Evolutionary conservation across 2,113 vertebrate genomes (phyloP).

Genomic region (Gymnogyps californianus): DNA sequence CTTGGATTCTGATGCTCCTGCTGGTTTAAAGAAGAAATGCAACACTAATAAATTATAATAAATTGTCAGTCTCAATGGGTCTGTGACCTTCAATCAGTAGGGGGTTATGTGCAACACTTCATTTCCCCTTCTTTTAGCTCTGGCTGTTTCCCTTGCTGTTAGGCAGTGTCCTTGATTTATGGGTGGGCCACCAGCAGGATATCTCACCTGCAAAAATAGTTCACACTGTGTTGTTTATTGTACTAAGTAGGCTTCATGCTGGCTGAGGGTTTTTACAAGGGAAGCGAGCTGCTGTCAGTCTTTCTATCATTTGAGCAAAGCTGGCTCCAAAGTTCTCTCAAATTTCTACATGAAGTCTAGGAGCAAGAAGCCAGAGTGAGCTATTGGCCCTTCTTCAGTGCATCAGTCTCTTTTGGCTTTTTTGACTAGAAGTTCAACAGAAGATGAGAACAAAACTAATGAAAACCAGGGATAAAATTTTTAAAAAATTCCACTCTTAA

Average conservation of each 20-base stretch:
- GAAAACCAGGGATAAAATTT: neutral
- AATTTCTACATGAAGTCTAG: conserved; percentile 58
- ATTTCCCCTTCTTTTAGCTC: conserved; percentile 64
- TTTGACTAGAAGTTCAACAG: neutral
- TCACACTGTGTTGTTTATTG: conserved; percentile 82
- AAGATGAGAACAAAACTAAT: conserved; percentile 23
- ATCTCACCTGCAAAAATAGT: conserved; percentile 90
- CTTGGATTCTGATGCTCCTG: conserved; percentile 69
- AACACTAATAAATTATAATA: conserved; percentile 78
- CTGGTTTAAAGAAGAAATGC: conserved; percentile 74
- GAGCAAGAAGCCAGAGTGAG: neutral
- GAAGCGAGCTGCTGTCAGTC: conserved; percentile 75
- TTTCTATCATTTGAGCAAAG: conserved; percentile 71
- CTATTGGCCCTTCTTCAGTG: neutral
- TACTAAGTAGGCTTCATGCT: conserved; percentile 84
- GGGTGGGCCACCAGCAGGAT: conserved; percentile 81
- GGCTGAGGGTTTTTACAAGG: conserved; percentile 76
- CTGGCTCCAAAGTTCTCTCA: conserved; percentile 64
- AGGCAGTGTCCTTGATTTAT: conserved; percentile 81
- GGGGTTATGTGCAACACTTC: conserved; percentile 70
- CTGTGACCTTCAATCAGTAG: conserved; percentile 72
- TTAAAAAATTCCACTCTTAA: neutral
- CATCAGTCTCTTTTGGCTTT: neutral
- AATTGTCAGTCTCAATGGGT: conserved; percentile 74
- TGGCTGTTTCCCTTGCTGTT: conserved; percentile 61